Base-by-base conservation (phyloP, 2,113 vertebrate genomes). In the Ornithorhynchus anatinus region DNA sequence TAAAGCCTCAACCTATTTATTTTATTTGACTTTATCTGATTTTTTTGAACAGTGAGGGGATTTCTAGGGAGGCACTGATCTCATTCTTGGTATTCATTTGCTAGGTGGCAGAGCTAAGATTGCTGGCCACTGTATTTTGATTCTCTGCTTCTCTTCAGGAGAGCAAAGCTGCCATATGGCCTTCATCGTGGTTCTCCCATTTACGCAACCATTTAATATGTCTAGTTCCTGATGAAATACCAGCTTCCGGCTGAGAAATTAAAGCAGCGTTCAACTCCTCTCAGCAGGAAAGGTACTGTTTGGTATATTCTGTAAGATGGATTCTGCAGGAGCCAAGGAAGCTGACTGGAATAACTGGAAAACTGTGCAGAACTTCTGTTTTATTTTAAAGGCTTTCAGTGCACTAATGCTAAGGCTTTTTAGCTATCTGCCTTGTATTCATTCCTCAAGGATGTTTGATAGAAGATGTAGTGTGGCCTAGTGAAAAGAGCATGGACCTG, bases 171-270 rank as follows among this genome's bases (percentile, higher is more conserved):
- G 43, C 77, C 86, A 87, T 72, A 85, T 89, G 82, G 81, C 75
- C 50, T 54, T 59, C 82, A 69, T 72, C 84, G 57, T 42, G 64
- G 42, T 63, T 73, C 79, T 37, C 51, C 68, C 44, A 22, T 82
- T 88, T 80, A 59, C 73, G 67, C 53, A 82, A 43, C 50, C 53
- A 74, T 13, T 42, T 82, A 80, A 50, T 75, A 67, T 73, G 68
- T 64, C 68, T 66, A 32, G n/a, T 47, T 60, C 62, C 62, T 68
- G 64, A 88, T 76, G 58, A 85, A 88, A 80, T 62, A 84, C 68
- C 64, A 72, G 51, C 68, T 82, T 62, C 79, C 62, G 22, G 65
- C 72, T 88, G 86, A 82, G 84, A 79, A 89, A 82, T 72, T 77
- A 64, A 85, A 86, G 60, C 59, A 75, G 51, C n/a, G 32, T 71